Evolutionary conservation across 1,140 invertebrate species (phyloP).

Genomic region (Drosophila setifemur): DNA sequence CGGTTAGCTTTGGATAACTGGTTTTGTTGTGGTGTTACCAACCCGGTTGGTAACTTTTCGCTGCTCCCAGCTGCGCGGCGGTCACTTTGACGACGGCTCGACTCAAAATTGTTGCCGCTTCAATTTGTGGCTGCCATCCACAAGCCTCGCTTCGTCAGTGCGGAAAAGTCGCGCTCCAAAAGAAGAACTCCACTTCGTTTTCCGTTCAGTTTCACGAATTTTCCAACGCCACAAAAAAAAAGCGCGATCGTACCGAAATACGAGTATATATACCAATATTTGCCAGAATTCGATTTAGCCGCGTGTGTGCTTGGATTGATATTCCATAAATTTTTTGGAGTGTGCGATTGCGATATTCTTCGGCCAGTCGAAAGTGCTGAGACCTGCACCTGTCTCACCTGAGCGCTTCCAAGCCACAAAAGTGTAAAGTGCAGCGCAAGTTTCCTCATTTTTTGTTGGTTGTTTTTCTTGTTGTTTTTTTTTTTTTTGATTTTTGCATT

Average conservation of each 20-base stretch:
- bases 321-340: slow-evolving; percentile 23
- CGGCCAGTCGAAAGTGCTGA: slow-evolving; percentile 21
- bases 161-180: background rate
- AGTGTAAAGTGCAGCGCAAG: slow-evolving; percentile 71
- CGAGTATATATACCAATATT: background rate
- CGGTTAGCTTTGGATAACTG: too few species aligned
- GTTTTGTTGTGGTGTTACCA: too few species aligned
- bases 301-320: background rate
- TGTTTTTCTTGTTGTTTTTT: slow-evolving; percentile 6
- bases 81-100: slow-evolving; percentile 10
- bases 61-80: background rate
- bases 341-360: slow-evolving; percentile 11
- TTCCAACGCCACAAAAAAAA: background rate
- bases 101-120: slow-evolving; percentile 4
- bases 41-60: too few species aligned
- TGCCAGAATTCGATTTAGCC: background rate
- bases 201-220: background rate
- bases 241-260: slow-evolving; percentile 3
- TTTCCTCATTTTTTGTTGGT: background rate
- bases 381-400: slow-evolving; percentile 59
- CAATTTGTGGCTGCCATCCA: slow-evolving; percentile 45
- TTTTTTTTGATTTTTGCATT: slow-evolving; percentile 7
- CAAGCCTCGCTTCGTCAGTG: slow-evolving; percentile 9
- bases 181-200: background rate
- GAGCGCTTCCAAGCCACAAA: slow-evolving; percentile 67